Conservation (phyloP, 2,113 vertebrate species). For the Scytalopus superciliaris region DNA sequence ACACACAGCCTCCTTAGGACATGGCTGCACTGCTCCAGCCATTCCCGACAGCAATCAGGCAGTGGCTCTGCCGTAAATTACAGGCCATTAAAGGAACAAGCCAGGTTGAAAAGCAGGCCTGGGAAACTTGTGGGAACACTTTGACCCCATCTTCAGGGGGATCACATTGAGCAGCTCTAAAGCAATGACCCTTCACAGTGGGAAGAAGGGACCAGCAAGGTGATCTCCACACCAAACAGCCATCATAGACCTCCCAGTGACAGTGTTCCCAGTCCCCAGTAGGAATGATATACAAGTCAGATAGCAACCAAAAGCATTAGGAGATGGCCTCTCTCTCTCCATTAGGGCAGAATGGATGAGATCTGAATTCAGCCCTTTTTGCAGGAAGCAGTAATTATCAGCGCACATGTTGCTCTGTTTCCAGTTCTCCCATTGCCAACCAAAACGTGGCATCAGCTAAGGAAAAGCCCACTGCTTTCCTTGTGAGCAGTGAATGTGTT, state of each 20-base stretch:
- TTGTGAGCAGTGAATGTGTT: neutral
- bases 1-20: neutral
- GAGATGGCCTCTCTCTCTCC: neutral
- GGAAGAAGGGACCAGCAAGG: neutral
- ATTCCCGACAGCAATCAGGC: neutral
- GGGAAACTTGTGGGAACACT: neutral
- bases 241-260: neutral
- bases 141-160: neutral
- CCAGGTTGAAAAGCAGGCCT: neutral
- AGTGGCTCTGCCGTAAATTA: neutral
- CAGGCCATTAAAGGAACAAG: neutral
- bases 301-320: neutral
- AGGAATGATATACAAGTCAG: neutral
- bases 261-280: neutral
- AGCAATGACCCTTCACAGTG: neutral
- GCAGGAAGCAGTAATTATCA: neutral
- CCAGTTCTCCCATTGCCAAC: neutral
- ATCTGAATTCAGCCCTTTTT: neutral
- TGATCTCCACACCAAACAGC: neutral
- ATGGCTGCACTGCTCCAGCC: fast-evolving
- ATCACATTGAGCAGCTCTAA: neutral
- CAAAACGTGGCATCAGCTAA: neutral
- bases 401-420: neutral
- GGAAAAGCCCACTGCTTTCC: neutral
- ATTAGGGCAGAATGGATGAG: neutral